A percentile compares a stretch with the other conserved stretches of the same genome.
These are phyloP conservation scores for Argyra leucocephala DNA, from an alignment of 2,888 invertebrate genomes.

Conservation along the genomic window DNA sequence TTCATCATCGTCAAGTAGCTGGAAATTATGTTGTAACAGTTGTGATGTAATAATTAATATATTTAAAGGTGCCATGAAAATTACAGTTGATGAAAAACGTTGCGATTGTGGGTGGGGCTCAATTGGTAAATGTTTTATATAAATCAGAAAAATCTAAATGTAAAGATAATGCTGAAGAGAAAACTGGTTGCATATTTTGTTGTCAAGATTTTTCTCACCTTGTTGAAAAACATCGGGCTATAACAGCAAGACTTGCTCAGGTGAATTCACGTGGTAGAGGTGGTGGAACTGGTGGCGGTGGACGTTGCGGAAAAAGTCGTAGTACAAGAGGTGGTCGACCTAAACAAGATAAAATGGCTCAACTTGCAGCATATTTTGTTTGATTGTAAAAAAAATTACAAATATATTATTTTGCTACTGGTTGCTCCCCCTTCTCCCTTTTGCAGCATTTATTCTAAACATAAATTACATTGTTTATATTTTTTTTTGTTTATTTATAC, in stretches of 20 bases:
- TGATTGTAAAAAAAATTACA: constrained; percentile 43
- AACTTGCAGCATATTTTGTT: constrained; percentile 87
- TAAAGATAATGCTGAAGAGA: constrained; percentile 65
- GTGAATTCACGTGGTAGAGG: constrained; percentile 46
- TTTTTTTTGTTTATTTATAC: background rate
- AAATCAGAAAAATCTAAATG: constrained; percentile 68
- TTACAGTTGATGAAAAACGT: constrained; percentile 53
- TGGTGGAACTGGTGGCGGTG: constrained; percentile 44
- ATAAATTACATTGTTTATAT: background rate
- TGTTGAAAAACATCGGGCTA: constrained; percentile 63
- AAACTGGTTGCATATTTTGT: constrained; percentile 88
- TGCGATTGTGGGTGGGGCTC: constrained; percentile 71
- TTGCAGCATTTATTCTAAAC: background rate
- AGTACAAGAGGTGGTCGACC: constrained; percentile 51
- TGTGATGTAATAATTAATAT: constrained; percentile 90
- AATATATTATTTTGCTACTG: background rate
- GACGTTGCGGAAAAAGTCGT: constrained; percentile 43
- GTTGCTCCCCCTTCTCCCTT: too few relatives aligned
- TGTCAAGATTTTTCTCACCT: constrained; percentile 62
- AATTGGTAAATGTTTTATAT: constrained; percentile 74
- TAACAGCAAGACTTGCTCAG: constrained; percentile 44
- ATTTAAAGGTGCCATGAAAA: constrained; percentile 87
- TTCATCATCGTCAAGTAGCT: constrained; percentile 84
- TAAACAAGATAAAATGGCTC: constrained; percentile 87
- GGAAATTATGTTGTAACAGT: constrained; percentile 93